A percentile compares a stretch with the other conserved stretches of the same genome.
Evolutionary conservation across 2,113 vertebrate species (phyloP).

Genomic region (Ranitomeya imitator): DNA sequence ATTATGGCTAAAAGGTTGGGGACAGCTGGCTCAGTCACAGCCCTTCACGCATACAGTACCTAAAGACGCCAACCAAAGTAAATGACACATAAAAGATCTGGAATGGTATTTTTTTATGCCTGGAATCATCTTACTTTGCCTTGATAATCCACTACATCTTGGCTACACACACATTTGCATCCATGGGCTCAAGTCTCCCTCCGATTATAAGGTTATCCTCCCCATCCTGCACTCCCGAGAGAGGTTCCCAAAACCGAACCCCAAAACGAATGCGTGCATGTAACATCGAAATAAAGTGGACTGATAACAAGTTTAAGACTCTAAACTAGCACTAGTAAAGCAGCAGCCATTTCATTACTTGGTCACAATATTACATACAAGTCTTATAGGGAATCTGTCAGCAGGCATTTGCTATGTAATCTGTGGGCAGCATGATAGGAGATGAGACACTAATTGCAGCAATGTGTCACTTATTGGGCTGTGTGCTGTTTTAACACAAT

Average conservation of each 20-base stretch:
- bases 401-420: too few relatives aligned
- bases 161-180: neutral
- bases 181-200: neutral
- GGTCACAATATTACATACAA: neutral
- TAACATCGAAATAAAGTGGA: neutral
- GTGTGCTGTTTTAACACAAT: too few relatives aligned
- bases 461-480: too few relatives aligned
- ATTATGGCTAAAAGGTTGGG: neutral
- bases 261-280: neutral
- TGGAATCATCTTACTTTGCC: neutral
- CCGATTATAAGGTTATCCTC: neutral
- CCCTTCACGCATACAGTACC: neutral
- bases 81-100: neutral
- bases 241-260: neutral
- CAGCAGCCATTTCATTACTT: neutral
- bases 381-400: too few relatives aligned
- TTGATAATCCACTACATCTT: neutral
- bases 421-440: too few relatives aligned
- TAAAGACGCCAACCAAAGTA: neutral
- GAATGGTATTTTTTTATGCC: neutral
- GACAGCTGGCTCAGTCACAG: constrained; percentile 1
- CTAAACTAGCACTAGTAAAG: neutral
- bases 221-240: neutral
- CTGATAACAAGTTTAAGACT: neutral
- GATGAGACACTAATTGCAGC: too few relatives aligned